These are phyloP conservation scores for Amphiura filiformis DNA, from an alignment of 35 echinoderm and acorn worm genomes.

Conservation along the genomic window DNA sequence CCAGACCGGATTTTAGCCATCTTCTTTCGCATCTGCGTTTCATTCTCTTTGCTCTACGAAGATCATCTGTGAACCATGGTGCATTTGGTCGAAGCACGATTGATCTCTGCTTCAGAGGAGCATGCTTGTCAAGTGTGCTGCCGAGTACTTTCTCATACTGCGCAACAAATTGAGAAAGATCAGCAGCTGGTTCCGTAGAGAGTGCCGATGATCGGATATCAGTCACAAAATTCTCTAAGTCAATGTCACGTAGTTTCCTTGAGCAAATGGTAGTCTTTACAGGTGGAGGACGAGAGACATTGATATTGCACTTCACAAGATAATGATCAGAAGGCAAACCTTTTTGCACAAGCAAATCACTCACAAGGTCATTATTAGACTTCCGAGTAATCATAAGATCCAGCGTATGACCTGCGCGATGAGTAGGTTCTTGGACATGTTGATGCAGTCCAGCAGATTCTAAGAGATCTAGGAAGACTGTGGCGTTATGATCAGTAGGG, in stretches of 20 bases:
- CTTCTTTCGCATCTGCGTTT: not conserved
- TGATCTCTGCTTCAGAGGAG: not conserved
- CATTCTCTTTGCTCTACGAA: not conserved
- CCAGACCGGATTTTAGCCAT: not conserved
- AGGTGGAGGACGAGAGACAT: not conserved
- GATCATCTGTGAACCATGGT: not conserved
- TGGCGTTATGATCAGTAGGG: not conserved
- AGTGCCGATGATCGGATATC: not conserved
- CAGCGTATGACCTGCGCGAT: slow-evolving; percentile 33
- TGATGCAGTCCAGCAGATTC: slow-evolving; percentile 21
- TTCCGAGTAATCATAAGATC: slow-evolving; percentile 16
- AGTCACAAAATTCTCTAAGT: not conserved
- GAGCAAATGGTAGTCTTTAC: not conserved
- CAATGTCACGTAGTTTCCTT: not conserved
- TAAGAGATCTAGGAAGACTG: slow-evolving; percentile 20
- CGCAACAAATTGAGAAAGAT: not conserved
- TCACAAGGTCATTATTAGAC: not conserved
- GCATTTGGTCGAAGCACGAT: not conserved
- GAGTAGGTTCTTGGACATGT: no score
- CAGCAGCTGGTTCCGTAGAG: not conserved
- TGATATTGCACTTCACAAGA: not conserved
- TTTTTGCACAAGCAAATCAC: not conserved
- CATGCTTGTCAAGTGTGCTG: not conserved
- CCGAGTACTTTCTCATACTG: not conserved
- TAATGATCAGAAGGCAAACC: not conserved